Percentiles rank a stretch among this genome's conserved stretches.
Conservation (phyloP, 2,797 vertebrate genomes). For the Caiman crocodilus region DNA sequence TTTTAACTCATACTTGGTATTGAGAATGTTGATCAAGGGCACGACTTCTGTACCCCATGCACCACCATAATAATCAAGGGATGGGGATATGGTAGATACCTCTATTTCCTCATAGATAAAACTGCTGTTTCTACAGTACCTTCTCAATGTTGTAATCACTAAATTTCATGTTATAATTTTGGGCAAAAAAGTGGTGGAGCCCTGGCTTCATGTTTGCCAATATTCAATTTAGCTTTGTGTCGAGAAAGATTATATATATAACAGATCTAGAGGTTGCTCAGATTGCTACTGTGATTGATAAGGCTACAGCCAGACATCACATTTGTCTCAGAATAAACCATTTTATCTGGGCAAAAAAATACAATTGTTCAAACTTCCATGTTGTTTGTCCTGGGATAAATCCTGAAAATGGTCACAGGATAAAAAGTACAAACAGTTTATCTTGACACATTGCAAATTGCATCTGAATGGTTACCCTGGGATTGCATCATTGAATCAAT, state of each 20-base stretch:
- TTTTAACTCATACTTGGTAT: background rate
- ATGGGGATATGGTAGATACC: background rate
- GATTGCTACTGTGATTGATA: background rate
- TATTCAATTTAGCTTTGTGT: background rate
- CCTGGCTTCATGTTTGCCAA: background rate
- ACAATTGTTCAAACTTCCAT: too few relatives aligned
- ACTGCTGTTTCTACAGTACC: background rate
- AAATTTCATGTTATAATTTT: background rate
- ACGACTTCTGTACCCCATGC: background rate
- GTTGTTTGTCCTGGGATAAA: too few relatives aligned
- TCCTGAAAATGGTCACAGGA: too few relatives aligned
- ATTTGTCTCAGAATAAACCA: too few relatives aligned
- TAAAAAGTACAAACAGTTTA: too few relatives aligned
- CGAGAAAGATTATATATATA: background rate
- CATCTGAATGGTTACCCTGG: too few relatives aligned
- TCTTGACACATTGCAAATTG: too few relatives aligned
- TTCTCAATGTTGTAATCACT: background rate
- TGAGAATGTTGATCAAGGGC: background rate
- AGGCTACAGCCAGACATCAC: too few relatives aligned
- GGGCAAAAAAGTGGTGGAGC: background rate
- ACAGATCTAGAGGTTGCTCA: fast-evolving
- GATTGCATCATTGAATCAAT: too few relatives aligned
- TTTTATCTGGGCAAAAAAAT: too few relatives aligned
- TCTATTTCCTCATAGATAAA: background rate
- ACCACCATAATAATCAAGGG: background rate